Conservation (phyloP, 2,888 invertebrate genomes). For the Amaurobius ferox region DNA sequence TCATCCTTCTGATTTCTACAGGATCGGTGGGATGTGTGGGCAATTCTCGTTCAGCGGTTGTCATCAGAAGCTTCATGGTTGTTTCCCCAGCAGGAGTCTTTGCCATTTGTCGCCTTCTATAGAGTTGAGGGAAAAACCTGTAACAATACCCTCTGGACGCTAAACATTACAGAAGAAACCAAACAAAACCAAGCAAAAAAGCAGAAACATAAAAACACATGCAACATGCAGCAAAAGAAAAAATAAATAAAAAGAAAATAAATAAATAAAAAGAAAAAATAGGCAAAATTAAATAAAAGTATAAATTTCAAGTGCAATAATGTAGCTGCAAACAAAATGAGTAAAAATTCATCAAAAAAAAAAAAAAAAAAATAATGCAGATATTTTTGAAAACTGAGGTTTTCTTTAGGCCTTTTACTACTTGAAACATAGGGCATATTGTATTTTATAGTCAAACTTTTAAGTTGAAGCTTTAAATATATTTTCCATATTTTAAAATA, state of each 20-base stretch:
- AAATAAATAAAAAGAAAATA: background rate
- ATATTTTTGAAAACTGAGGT: too few species aligned
- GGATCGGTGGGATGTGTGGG: slow-evolving; percentile 82
- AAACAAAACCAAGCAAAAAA: slow-evolving; percentile 35
- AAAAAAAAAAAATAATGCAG: too few species aligned
- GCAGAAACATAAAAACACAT: background rate
- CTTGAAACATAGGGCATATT: too few species aligned
- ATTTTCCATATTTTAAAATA: too few species aligned
- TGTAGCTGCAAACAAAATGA: too few species aligned
- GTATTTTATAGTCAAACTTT: too few species aligned
- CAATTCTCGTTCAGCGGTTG: slow-evolving; percentile 66
- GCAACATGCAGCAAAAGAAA: slow-evolving; percentile 8
- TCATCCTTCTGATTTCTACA: slow-evolving; percentile 94
- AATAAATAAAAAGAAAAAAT: too few species aligned
- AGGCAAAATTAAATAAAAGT: too few species aligned
- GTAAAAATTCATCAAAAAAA: too few species aligned
- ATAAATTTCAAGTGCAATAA: too few species aligned
- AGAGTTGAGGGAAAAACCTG: slow-evolving; percentile 67
- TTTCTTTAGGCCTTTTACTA: too few species aligned
- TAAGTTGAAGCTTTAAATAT: too few species aligned
- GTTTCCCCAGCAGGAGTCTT: slow-evolving; percentile 73
- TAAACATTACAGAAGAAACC: slow-evolving; percentile 40
- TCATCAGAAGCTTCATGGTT: slow-evolving; percentile 74
- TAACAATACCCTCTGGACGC: slow-evolving; percentile 60
- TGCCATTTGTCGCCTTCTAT: slow-evolving; percentile 65